These are phyloP conservation scores for Idaea straminata DNA, from an alignment of 2,888 invertebrate species.

Conservation along the genomic window DNA sequence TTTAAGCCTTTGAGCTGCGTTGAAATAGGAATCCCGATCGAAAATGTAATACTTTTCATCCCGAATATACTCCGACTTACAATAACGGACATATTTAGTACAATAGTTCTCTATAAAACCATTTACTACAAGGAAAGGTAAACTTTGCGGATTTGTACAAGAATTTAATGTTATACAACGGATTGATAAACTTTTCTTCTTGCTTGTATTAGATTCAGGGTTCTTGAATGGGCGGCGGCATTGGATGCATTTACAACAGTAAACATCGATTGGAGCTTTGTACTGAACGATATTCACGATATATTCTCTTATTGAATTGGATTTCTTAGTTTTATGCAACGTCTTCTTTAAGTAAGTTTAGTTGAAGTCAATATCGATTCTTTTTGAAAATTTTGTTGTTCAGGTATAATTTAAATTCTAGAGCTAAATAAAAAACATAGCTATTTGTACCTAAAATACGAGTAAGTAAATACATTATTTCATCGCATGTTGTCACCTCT, in stretches of 20 bases:
- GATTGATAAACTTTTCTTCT: background rate
- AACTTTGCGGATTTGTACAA: background rate
- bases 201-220: background rate
- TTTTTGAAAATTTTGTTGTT: background rate
- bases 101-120: conserved; percentile 1
- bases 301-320: background rate
- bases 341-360: background rate
- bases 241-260: background rate
- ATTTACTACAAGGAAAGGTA: conserved; percentile 1
- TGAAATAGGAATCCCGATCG: conserved; percentile 20
- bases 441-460: background rate
- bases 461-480: background rate
- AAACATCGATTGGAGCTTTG: background rate
- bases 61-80: conserved; percentile 4
- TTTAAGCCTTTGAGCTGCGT: conserved; percentile 26
- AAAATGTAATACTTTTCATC: conserved; percentile 12
- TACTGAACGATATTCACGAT: background rate
- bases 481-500: background rate
- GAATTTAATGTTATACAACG: background rate
- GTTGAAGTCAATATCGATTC: background rate
- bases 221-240: background rate
- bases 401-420: background rate
- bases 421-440: background rate
- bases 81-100: background rate
- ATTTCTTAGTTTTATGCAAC: background rate